Percentiles rank a stretch among this genome's conserved stretches.
Conservation (phyloP, 2,797 vertebrate species). For the Balearica regulorum region DNA sequence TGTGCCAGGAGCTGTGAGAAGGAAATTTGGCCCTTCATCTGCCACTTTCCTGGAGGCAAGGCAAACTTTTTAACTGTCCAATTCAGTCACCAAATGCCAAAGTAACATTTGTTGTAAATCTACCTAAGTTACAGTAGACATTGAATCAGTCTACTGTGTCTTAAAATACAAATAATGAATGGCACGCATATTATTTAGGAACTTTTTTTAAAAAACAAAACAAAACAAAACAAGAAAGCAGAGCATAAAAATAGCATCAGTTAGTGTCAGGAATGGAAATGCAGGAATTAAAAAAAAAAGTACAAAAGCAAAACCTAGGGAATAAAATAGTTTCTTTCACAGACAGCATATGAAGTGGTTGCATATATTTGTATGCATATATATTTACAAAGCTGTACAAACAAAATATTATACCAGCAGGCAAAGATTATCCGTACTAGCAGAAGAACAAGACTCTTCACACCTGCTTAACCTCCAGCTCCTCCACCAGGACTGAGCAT, state of each 20-base stretch:
- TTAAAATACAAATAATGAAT: neutral
- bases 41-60: conserved; percentile 15
- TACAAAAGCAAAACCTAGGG: neutral
- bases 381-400: neutral
- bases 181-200: neutral
- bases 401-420: neutral
- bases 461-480: neutral
- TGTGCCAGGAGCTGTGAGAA: neutral
- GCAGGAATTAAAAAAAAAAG: neutral
- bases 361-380: neutral
- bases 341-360: neutral
- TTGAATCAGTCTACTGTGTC: neutral
- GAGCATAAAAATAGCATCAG: neutral
- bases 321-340: neutral
- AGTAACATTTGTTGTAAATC: neutral
- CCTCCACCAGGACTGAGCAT: neutral
- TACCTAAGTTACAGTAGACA: neutral
- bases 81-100: neutral
- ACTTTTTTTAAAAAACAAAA: too few relatives aligned
- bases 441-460: neutral
- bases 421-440: neutral
- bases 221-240: neutral
- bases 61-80: neutral
- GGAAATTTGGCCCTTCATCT: neutral
- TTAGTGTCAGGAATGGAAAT: neutral